Evolutionary conservation across 2,888 invertebrate species (phyloP), one percentile per base, ranked within the genome.

Genomic region (Cyclophora albipunctata): DNA sequence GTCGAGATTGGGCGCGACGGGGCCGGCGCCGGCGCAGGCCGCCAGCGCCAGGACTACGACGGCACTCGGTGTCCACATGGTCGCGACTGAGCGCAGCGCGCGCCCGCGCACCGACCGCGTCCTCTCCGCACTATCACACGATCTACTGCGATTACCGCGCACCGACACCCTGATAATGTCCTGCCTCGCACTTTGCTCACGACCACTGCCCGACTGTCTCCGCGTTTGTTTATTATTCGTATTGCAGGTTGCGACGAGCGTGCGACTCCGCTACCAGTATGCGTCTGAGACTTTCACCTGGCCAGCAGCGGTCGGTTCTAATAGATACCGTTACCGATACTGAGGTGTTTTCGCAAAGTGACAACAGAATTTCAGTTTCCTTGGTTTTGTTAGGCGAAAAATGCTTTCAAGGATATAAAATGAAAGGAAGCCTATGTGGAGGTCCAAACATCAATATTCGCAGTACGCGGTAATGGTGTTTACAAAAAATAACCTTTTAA

Each of bases 251-350:
- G 20, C 57, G 59, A 67, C 86, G 84, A 77, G 77, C 75, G 76
- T 64, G 66, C 77, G 66, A 69, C 71, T 75, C 71, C 78, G 73
- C 64, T 73, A 69, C 68, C 65, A 63, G 66, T 73, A 71, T 77
- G 75, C 81, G 83, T 85, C 84, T 87, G 77, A 67, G 75, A 85
- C 87, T 88, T 87, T 88, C 87, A 86, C 85, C 77, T 63, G 73
- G 60, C 75, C 71, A 70, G 62, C 77, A 73, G 74, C 71, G 79
- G 81, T 81, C 81, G 78, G 79, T 77, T 77, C 74, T 71, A 70
- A 20, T 34, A 43, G 37, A 71, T 79, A 81, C 83, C 80, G 83
- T 80, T 84, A 78, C 73, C 78, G 83, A 83, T 84, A 82, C 74
- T 79, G 71, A 68, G 70, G 60, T 71, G 67, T 75, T 69, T 75